A percentile compares a stretch with the other conserved stretches of the same genome.
Conservation (phyloP, 2,888 invertebrate species). For the Drosophila parthenogenetica region DNA sequence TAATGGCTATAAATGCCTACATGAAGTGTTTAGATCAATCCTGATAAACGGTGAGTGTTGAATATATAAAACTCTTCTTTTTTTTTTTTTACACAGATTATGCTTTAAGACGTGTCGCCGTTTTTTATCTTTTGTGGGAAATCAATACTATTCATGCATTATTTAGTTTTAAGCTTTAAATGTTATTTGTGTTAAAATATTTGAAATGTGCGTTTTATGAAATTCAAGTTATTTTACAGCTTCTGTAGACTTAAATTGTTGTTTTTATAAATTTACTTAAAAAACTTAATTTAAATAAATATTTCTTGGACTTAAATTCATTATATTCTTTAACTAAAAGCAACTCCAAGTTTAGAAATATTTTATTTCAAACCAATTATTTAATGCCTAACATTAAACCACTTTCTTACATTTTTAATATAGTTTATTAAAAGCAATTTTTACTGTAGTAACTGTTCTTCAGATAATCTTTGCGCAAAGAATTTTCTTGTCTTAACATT, state of each 20-base stretch:
- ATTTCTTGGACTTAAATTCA: background rate
- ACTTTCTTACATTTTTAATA: no score
- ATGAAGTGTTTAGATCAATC: slow-evolving; percentile 42
- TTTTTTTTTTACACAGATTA: background rate
- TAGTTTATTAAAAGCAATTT: no score
- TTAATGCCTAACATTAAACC: no score
- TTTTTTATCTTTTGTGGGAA: slow-evolving; percentile 18
- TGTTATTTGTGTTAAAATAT: background rate
- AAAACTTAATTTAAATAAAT: background rate
- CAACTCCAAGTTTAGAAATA: no score
- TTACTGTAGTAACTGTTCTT: no score
- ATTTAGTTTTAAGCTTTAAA: background rate
- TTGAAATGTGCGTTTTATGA: background rate
- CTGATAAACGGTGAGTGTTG: slow-evolving; percentile 16
- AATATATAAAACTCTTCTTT: background rate
- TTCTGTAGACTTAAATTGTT: background rate
- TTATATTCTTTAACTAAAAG: no score
- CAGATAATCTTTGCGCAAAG: no score
- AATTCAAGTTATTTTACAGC: slow-evolving; percentile 4
- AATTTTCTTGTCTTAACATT: background rate
- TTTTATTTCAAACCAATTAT: no score
- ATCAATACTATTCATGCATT: slow-evolving; percentile 9
- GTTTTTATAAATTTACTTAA: background rate
- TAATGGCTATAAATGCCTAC: slow-evolving; percentile 34
- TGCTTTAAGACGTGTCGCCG: background rate